Evolutionary conservation across 2,888 invertebrate genomes (phyloP), one percentile per base, ranked within the genome.

Genomic region (Heterodera filipjevi): DNA sequence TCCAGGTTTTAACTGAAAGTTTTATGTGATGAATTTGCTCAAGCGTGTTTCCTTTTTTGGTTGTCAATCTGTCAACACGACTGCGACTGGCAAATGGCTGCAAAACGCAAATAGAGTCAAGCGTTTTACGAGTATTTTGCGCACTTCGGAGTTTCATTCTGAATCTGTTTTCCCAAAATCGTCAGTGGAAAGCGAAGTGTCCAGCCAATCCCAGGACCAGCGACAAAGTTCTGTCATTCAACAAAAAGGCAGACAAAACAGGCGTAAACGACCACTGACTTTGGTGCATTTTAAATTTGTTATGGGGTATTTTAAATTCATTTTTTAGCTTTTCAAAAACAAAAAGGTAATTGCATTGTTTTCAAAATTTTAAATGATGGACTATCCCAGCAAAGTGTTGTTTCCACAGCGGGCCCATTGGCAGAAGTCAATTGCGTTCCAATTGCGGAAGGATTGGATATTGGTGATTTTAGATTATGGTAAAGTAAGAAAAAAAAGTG

Each of bases 351-450:
- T 59, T 59, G 19, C 6, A 22, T 27, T n/a, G 27, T 39, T 6
- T 39, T 6, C 39, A 39, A 39, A 10, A 10, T 10, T 10, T 39
- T 39, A 12, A 39, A 39, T 39, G 3, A 6, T 39, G 39, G 39
- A 12, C 12, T 39, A 39, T 39, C 59, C 8, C 27, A 59, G 59
- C 59, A 59, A 59, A 59, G 27, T 8, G 27, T 27, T 19, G 53
- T 5, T 27, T 27, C 59, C 27, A 59, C 59, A 27, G 12, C 59
- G 19, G 14, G 16, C 49, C 49, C 49, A 72, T 22, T 59, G 49
- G 16, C 44, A 12, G 39, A 68, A 68, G 75, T 75, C 16, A 75
- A 75, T 64, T 75, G 66, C n/a, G 68, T 75, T 19, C 75, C 75
- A 44, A 35, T 75, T 8, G 75, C 75, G 5, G 75, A 66, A 75